phyloP scores from a whole-genome alignment of 2,888 invertebrate genomes.

The Philereme transversata region DNA sequence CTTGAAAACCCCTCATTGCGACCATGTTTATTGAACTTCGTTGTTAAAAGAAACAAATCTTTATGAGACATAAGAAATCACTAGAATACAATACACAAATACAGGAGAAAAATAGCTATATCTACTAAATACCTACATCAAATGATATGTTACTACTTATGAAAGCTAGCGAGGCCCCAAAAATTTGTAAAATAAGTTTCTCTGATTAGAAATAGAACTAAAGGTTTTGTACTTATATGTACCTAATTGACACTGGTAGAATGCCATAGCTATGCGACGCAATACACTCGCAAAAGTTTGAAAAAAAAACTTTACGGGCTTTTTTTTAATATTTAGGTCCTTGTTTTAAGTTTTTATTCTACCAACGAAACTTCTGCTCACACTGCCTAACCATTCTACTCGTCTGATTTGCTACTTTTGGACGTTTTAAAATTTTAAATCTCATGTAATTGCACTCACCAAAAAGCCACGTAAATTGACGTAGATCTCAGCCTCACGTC shows the following conservation, averaged over 20 bases:
- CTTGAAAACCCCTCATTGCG: too few relatives aligned
- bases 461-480: constrained; percentile 20
- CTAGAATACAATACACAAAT: background rate
- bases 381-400: constrained; percentile 13
- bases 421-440: background rate
- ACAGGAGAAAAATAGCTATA: background rate
- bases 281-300: too few relatives aligned
- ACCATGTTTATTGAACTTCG: background rate
- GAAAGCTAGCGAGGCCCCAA: background rate
- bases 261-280: background rate
- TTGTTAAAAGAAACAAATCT: background rate
- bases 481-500: background rate
- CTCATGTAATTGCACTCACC: constrained; percentile 9
- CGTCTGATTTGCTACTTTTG: constrained; percentile 10
- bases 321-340: background rate
- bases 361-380: constrained; percentile 15
- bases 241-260: constrained; percentile 13
- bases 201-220: constrained; percentile 3
- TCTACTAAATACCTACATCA: background rate
- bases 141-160: constrained; percentile 3
- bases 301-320: too few relatives aligned
- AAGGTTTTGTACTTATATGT: constrained; percentile 9
- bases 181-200: background rate
- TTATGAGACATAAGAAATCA: background rate
- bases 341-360: background rate